phyloP scores from a whole-genome alignment of 2,888 invertebrate genomes.

The Chymomyza caudatula region DNA sequence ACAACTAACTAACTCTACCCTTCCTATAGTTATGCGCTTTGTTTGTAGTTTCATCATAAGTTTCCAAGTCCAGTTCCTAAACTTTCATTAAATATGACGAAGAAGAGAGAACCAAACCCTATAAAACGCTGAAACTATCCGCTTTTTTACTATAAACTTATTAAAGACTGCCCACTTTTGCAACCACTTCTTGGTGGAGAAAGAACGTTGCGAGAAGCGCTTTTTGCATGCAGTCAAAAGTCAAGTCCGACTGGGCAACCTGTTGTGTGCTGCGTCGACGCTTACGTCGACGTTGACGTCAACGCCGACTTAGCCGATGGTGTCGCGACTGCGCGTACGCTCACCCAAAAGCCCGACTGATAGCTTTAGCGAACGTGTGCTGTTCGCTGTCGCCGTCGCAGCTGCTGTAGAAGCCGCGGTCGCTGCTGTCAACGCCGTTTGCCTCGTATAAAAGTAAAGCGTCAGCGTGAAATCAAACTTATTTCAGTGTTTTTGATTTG shows the following conservation, averaged over 20 bases:
- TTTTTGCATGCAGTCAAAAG: not conserved
- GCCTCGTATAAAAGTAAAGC: conserved; percentile 77
- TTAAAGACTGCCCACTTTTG: not conserved
- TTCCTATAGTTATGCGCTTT: too few relatives aligned
- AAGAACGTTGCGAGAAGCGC: not conserved
- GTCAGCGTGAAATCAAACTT: conserved; percentile 75
- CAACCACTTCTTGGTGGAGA: too few relatives aligned
- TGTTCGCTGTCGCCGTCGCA: conserved; percentile 27
- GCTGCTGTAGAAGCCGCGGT: conserved; percentile 12
- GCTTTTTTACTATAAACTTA: not conserved
- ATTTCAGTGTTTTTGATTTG: conserved; percentile 78
- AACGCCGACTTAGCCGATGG: conserved; percentile 7
- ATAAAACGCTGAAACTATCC: not conserved
- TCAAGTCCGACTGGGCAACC: conserved; percentile 30
- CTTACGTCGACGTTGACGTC: not conserved
- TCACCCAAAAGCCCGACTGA: conserved; percentile 33
- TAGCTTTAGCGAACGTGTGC: conserved; percentile 16
- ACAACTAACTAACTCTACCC: too few relatives aligned
- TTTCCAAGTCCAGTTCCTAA: not conserved
- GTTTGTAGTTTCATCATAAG: not conserved
- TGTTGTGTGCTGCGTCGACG: conserved; percentile 35
- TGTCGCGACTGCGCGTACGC: conserved; percentile 34
- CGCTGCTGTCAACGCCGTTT: conserved; percentile 11
- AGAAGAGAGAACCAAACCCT: not conserved
- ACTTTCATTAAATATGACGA: not conserved